Evolutionary conservation across 1,140 invertebrate genomes (phyloP).

Genomic region (Drosophila insularis): DNA sequence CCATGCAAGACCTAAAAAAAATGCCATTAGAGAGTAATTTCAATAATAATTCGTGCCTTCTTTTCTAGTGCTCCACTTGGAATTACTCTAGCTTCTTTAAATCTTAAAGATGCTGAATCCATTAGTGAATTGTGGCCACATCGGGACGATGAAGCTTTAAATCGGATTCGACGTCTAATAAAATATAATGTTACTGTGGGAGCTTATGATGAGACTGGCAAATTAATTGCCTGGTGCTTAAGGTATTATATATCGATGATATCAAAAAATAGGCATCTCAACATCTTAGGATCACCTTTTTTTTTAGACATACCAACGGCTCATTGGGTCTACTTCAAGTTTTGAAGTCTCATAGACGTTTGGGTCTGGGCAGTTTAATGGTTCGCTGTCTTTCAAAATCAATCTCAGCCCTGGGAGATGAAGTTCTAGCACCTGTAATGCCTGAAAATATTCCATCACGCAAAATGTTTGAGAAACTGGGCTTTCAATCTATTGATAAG

Average conservation of each 20-base stretch:
- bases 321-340: constrained; percentile 70
- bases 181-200: constrained; percentile 51
- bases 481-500: constrained; percentile 58
- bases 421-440: constrained; percentile 64
- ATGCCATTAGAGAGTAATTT: not conserved
- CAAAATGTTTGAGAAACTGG: constrained; percentile 76
- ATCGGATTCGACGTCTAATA: constrained; percentile 55
- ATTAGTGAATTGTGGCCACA: constrained; percentile 70
- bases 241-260: constrained; percentile 30
- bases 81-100: constrained; percentile 33
- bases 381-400: constrained; percentile 61
- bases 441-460: constrained; percentile 55
- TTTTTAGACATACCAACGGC: constrained; percentile 56
- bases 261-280: not conserved
- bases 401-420: constrained; percentile 48
- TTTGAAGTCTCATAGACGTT: constrained; percentile 60
- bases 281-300: too few species aligned
- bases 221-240: constrained; percentile 70
- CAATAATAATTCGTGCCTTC: too few species aligned
- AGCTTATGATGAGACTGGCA: constrained; percentile 48
- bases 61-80: constrained; percentile 1
- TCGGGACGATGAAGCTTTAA: constrained; percentile 38
- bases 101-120: constrained; percentile 40
- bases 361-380: constrained; percentile 64
- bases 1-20: too few species aligned